A percentile compares a stretch with the other conserved stretches of the same genome.
Evolutionary conservation across 2,888 invertebrate genomes (phyloP).

Genomic region (Octonoba sinensis): DNA sequence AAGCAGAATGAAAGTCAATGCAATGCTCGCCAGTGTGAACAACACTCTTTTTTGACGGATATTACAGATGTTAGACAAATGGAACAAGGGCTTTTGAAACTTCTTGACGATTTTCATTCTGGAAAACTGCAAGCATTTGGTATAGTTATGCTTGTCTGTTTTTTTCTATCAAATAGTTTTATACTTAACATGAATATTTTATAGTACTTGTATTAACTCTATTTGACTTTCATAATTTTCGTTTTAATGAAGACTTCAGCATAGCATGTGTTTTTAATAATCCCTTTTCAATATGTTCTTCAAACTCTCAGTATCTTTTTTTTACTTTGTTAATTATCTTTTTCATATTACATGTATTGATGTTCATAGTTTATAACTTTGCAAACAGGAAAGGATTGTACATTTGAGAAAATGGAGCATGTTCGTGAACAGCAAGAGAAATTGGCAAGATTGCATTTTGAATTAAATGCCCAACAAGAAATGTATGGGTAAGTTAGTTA

Average conservation of each 20-base stretch:
- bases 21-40: constrained; percentile 44
- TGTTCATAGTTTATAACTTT: too few relatives aligned
- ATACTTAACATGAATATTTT: not conserved
- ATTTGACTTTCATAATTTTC: not conserved
- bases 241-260: not conserved
- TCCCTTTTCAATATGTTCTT: too few relatives aligned
- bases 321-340: too few relatives aligned
- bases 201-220: not conserved
- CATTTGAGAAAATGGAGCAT: constrained; percentile 97
- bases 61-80: constrained; percentile 95
- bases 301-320: too few relatives aligned
- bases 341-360: too few relatives aligned
- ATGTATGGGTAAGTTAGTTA: constrained; percentile 67
- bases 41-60: constrained; percentile 75
- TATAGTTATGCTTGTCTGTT: constrained; percentile 65
- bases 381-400: constrained; percentile 78
- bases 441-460: constrained; percentile 91
- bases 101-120: constrained; percentile 92
- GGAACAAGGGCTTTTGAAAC: constrained; percentile 90
- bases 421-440: constrained; percentile 95
- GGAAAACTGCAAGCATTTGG: constrained; percentile 95
- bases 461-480: constrained; percentile 77
- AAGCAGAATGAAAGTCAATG: constrained; percentile 22
- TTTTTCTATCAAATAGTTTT: too few relatives aligned
- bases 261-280: not conserved